A percentile compares a stretch with the other conserved stretches of the same genome.
Evolutionary conservation across 2,888 invertebrate species (phyloP).

Genomic region (Nymphalis polychloros): DNA sequence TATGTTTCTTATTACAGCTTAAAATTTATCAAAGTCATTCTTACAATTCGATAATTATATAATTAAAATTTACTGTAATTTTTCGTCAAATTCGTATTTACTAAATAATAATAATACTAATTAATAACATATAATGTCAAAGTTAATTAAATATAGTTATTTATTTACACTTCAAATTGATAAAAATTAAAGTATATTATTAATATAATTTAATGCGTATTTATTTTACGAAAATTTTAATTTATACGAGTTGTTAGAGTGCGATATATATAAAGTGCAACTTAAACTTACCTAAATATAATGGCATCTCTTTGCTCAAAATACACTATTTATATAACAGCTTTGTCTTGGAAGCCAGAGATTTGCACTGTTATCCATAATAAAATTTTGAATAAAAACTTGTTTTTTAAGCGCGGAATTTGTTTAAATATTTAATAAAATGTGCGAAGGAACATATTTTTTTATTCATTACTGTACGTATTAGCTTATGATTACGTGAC

Average conservation of each 20-base stretch:
- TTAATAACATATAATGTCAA: too few relatives aligned
- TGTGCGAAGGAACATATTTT: background rate
- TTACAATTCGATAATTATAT: too few relatives aligned
- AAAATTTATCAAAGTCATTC: too few relatives aligned
- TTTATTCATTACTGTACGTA: constrained; percentile 6
- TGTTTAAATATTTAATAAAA: background rate
- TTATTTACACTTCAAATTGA: too few relatives aligned
- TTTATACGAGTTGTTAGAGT: background rate
- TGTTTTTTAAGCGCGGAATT: background rate
- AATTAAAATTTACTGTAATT: too few relatives aligned
- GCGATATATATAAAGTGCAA: background rate
- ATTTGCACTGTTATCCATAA: constrained; percentile 17
- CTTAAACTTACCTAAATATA: constrained; percentile 28
- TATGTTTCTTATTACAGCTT: too few relatives aligned
- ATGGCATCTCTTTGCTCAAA: constrained; percentile 25
- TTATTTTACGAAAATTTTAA: background rate
- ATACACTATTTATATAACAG: constrained; percentile 24
- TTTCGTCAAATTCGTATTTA: too few relatives aligned
- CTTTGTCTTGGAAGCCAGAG: constrained; percentile 6
- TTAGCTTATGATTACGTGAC: constrained; percentile 10
- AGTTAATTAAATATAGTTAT: too few relatives aligned
- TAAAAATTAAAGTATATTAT: too few relatives aligned
- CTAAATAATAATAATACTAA: too few relatives aligned
- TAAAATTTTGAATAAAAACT: background rate
- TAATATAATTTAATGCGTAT: too few relatives aligned